Evolutionary conservation across 2,113 vertebrate genomes (phyloP), one percentile per base, ranked within the genome.

Genomic region (Neolamprologus tretocephalus): DNA sequence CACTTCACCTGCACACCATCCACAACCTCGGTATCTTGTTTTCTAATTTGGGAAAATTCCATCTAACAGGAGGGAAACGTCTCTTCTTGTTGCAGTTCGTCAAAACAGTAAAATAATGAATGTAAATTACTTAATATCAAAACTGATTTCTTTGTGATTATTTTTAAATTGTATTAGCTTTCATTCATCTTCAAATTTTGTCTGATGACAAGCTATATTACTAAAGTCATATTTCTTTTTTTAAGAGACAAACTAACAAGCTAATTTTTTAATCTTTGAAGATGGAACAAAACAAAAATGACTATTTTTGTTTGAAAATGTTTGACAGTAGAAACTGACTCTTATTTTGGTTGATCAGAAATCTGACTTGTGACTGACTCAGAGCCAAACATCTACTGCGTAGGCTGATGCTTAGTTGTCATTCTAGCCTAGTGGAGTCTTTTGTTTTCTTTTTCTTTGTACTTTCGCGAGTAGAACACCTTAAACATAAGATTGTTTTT

Each of bases 1-100:
- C 82, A 81, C 33, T 78, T 91, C 87, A 90, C 90, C 89, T 89
- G 90, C 86, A 80, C 61, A 37, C 37, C 17, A 37, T 47, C 51
- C 17, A 79, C 73, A 86, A 61, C 82, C 51, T 61, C 0, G 26
- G 40, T 51, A 16, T 83, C 17, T 55, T 49, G 58, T 7, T 79
- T 63, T 88, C 7, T 51, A 31, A n/a, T 63, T 17, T 4, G 16
- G 16, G 21, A 42, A 28, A 42, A 6, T 68, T 54, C 47, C 40
- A 26, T 86, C 55, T 58, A 26, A 45, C 12, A 37, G 16, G 14
- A 26, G 5, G 16, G 33, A 51, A 31, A 3, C 2, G n/a, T 57
- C 5, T 80, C 3, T 8, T 42, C 4, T 17, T 10, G 51, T 42
- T 58, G 37, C 35, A 58, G 37, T 4, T 28, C 5, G n/a, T n/a